Base-by-base conservation (phyloP, 2,888 invertebrate species). In the Lycia hirtaria region DNA sequence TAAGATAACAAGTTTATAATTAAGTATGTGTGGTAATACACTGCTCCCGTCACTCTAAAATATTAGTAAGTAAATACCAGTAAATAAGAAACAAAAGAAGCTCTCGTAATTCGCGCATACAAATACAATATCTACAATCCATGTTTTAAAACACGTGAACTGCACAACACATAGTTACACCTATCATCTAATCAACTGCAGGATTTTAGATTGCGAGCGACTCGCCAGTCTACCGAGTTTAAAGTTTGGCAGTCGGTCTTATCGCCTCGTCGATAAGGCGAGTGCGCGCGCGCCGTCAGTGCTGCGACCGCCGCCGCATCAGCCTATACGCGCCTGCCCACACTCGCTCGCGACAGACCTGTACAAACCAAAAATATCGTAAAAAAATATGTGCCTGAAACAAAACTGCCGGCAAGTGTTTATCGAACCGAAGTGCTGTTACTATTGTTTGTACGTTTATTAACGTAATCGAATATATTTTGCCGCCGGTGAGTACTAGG, bases 231-330 rank as follows among this genome's bases (percentile, higher is more conserved):
- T 56, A 50, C 47, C 54, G 43, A 30, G 49, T 73, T 73, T 76
- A 70, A 74, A 78, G 73, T 75, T 76, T 68, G 74, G 66, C 74
- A 74, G 69, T 69, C 68, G 71, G 84, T 80, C 26, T 89, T 90
- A 91, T 89, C 90, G 68, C 75, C 77, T 78, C 68, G 79, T 77
- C 85, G 90, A 89, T 89, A 88, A 89, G 83, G 71, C 72, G 70
- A 77, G 81, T 81, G 75, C 78, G 73, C 78, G 79, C 81, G 67
- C 58, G 64, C 55, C 64, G 74, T 52, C 87, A 88, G 89, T 86
- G 73, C 78, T 75, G 80, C 75, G 81, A 76, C 64, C 85, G 79
- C 80, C 81, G 80, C 73, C 83, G 81, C 80, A 81, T 66, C 69
- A 69, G 67, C 76, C 63, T 72, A 71, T 62, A 53, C 61, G 64